phyloP scores from a whole-genome alignment of 2,888 invertebrate genomes.

The Yponomeuta cagnagella region DNA sequence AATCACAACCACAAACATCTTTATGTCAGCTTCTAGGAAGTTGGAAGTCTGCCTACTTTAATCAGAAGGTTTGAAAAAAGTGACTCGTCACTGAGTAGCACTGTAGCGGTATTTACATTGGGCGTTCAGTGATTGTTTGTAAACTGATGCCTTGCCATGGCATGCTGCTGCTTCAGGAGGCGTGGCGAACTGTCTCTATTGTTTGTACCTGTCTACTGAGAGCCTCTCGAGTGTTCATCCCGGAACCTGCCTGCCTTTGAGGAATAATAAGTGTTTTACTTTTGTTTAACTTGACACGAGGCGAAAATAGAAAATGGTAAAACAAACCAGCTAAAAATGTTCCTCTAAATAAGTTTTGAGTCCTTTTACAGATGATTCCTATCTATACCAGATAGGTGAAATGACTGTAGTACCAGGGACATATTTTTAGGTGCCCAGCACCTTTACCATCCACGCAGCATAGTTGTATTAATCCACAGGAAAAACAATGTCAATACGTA shows the following conservation, averaged over 20 bases:
- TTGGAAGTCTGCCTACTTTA: neutral
- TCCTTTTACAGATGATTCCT: too few relatives aligned
- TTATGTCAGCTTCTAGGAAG: neutral
- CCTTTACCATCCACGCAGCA: too few relatives aligned
- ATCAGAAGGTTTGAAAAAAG: neutral
- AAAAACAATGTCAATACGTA: too few relatives aligned
- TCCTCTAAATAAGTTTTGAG: too few relatives aligned
- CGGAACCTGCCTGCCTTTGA: neutral
- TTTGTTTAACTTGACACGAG: neutral
- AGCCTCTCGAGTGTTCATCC: neutral
- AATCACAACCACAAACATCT: neutral
- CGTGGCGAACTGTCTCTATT: slow-evolving; percentile 9
- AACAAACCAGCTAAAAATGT: neutral
- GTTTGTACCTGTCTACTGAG: slow-evolving; percentile 11
- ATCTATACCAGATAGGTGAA: too few relatives aligned
- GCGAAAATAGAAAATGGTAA: neutral
- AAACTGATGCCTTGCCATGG: neutral
- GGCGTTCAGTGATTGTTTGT: slow-evolving; percentile 6
- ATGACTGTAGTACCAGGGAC: too few relatives aligned
- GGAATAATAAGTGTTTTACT: neutral
- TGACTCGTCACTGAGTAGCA: slow-evolving; percentile 12
- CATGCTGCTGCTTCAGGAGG: neutral
- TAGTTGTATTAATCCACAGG: too few relatives aligned
- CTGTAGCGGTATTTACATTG: slow-evolving; percentile 1
- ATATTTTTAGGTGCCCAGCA: too few relatives aligned